These are phyloP conservation scores for Achroia grisella DNA, from an alignment of 1,140 invertebrate genomes.

Conservation along the genomic window DNA sequence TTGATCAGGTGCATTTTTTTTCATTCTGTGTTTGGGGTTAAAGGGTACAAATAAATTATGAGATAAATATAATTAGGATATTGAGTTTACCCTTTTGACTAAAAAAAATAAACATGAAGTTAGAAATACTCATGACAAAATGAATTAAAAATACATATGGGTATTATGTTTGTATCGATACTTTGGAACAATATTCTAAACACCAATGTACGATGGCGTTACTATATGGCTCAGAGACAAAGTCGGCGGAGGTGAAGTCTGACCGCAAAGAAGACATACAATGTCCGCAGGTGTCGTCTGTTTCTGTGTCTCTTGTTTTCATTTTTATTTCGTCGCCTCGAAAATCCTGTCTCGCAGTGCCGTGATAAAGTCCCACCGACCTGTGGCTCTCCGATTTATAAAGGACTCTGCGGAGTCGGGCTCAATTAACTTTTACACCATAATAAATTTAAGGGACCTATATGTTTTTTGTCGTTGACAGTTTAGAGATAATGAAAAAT, in stretches of 20 bases:
- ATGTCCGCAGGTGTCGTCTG: conserved; percentile 56
- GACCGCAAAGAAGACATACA: conserved; percentile 64
- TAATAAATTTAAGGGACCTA: background rate
- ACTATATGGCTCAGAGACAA: background rate
- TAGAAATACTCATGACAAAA: background rate
- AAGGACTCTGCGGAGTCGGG: background rate
- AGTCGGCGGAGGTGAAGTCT: background rate
- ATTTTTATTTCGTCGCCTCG: conserved; percentile 30
- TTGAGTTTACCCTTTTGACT: too few relatives aligned
- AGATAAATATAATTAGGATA: too few relatives aligned
- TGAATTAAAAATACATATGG: background rate
- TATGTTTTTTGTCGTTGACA: background rate
- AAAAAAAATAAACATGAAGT: background rate
- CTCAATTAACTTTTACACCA: background rate
- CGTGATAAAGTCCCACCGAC: conserved; percentile 4
- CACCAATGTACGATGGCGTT: too few relatives aligned
- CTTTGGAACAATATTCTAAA: too few relatives aligned
- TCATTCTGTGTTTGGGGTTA: too few relatives aligned
- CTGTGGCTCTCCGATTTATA: background rate
- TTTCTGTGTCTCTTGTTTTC: conserved; percentile 21
- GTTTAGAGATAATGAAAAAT: background rate
- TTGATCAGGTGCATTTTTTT: too few relatives aligned
- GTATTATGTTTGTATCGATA: background rate
- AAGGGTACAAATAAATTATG: too few relatives aligned
- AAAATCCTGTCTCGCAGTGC: conserved; percentile 11